A percentile compares a stretch with the other conserved stretches of the same genome.
These are phyloP conservation scores for Sinella curviseta DNA, from an alignment of 1,140 invertebrate species.

Conservation along the genomic window DNA sequence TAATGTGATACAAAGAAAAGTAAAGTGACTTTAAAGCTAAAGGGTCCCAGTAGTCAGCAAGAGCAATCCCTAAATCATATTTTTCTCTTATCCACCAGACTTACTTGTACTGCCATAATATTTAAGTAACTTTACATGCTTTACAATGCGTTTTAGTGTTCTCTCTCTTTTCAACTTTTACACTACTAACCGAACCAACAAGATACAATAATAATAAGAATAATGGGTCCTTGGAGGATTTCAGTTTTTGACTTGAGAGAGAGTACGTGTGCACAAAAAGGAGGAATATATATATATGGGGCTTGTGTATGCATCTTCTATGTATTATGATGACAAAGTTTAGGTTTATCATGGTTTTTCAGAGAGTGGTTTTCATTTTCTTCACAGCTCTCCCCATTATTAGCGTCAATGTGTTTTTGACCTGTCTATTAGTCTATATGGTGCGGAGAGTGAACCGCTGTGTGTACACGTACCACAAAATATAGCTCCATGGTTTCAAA, in stretches of 20 bases:
- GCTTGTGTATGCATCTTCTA: background rate
- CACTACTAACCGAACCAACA: background rate
- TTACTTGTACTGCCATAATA: background rate
- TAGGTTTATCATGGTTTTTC: constrained; percentile 1
- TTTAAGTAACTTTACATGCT: background rate
- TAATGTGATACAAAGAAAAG: constrained; percentile 13
- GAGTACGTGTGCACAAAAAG: too few species aligned
- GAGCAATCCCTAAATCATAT: background rate
- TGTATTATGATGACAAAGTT: background rate
- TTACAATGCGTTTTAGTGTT: background rate
- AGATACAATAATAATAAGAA: background rate
- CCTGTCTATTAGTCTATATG: background rate
- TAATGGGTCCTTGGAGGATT: constrained; percentile 13
- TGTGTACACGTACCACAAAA: too few species aligned
- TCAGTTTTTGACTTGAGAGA: background rate
- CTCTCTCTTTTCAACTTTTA: too few species aligned
- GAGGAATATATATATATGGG: too few species aligned
- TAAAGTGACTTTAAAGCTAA: background rate
- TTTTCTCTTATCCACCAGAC: background rate
- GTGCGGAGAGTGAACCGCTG: too few species aligned
- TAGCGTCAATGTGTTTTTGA: background rate
- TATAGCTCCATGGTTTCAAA: too few species aligned
- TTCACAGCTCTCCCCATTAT: background rate
- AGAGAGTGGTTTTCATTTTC: constrained; percentile 14
- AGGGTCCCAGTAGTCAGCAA: background rate